Conservation (phyloP, 2,888 invertebrate species). For the Baronia brevicornis region DNA sequence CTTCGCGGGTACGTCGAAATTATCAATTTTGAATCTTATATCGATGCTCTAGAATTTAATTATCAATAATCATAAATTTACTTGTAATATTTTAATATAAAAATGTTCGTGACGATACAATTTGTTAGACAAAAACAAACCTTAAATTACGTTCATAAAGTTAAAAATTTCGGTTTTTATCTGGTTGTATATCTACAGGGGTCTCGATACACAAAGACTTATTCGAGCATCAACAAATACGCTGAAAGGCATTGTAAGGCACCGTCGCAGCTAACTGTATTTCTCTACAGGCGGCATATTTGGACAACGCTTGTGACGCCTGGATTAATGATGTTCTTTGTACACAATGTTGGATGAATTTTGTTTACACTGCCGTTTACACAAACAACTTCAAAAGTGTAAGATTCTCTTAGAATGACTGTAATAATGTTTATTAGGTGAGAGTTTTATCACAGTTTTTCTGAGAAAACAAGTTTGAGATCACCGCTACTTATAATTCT, state of each 20-base stretch:
- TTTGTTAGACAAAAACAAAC: conserved; percentile 5
- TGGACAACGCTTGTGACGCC: conserved; percentile 52
- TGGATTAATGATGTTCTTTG: conserved; percentile 45
- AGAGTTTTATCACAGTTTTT: too few species aligned
- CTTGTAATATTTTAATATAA: not conserved
- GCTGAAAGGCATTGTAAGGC: conserved; percentile 53
- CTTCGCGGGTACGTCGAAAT: conserved; percentile 22
- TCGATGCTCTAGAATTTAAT: conserved; percentile 13
- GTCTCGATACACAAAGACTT: conserved; percentile 43
- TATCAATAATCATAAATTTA: conserved; percentile 4
- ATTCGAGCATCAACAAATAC: conserved; percentile 53
- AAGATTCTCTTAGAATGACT: conserved; percentile 14
- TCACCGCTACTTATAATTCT: too few species aligned
- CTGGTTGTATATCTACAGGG: conserved; percentile 35
- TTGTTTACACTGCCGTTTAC: conserved; percentile 34
- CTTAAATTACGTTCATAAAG: conserved; percentile 7
- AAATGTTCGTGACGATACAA: conserved; percentile 1
- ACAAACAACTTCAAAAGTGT: conserved; percentile 28
- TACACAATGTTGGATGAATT: conserved; percentile 27
- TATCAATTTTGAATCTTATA: conserved; percentile 30
- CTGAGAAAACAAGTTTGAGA: too few species aligned
- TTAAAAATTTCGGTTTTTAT: not conserved
- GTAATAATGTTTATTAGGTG: conserved; percentile 12
- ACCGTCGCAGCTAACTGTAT: conserved; percentile 49
- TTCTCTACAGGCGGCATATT: conserved; percentile 49